Percentiles rank a stretch among this genome's conserved stretches.
Evolutionary conservation across 2,888 invertebrate species (phyloP).

Genomic region (Cecidostiba fungosa): DNA sequence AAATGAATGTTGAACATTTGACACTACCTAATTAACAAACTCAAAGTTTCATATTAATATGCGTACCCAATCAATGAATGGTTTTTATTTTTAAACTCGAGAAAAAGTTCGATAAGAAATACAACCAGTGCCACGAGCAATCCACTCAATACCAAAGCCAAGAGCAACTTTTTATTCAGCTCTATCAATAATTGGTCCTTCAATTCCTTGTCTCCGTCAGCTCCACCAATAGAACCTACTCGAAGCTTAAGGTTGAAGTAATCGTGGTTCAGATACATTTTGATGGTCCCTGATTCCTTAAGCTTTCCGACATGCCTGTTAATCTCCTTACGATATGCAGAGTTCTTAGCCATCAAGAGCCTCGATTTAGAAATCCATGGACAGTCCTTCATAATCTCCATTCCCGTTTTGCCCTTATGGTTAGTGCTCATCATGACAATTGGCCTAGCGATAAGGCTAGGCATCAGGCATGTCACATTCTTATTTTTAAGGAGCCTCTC

Average conservation of each 20-base stretch:
- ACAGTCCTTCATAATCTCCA: slow-evolving; percentile 14
- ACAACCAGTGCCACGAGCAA: not conserved
- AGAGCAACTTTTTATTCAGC: not conserved
- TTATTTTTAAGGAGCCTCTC: not conserved
- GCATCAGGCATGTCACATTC: slow-evolving; percentile 24
- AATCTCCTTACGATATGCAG: not conserved
- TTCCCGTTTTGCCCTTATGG: not conserved
- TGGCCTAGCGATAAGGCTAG: not conserved
- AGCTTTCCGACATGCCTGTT: not conserved
- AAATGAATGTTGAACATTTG: too few relatives aligned
- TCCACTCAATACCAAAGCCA: not conserved
- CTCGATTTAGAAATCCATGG: not conserved
- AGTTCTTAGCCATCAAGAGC: not conserved
- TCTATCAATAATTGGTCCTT: not conserved
- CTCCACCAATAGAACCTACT: not conserved
- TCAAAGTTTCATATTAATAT: not conserved
- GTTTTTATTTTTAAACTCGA: not conserved
- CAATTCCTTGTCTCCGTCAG: not conserved
- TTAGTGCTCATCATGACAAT: not conserved
- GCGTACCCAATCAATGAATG: not conserved
- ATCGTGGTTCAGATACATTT: not conserved
- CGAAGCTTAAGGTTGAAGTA: not conserved
- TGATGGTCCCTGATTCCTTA: not conserved
- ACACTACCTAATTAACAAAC: not conserved
- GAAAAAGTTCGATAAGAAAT: not conserved